Conservation (phyloP, 2,888 invertebrate species). For the Minunthozetes semirufus region DNA sequence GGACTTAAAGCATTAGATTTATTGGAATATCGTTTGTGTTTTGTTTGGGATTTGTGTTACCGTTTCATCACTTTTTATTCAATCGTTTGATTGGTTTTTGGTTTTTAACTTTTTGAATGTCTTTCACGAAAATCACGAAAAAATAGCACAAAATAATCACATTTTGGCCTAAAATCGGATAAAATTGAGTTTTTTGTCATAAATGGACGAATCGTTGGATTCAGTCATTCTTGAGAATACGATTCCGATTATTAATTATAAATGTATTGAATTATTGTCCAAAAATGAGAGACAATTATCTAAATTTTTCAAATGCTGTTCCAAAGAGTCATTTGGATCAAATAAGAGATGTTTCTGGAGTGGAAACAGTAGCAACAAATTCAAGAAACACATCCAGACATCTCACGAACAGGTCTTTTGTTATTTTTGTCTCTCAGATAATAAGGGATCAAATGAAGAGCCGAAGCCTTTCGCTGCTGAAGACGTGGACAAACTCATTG, state of each 20-base stretch:
- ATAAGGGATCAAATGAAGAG: neutral
- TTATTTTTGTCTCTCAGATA: neutral
- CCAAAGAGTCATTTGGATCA: neutral
- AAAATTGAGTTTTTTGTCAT: neutral
- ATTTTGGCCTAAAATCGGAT: neutral
- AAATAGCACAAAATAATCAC: neutral
- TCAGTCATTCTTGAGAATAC: neutral
- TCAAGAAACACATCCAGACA: neutral
- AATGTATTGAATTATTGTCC: neutral
- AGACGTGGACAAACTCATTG: neutral
- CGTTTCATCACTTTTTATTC: conserved; percentile 2
- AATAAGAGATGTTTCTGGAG: neutral
- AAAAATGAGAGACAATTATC: neutral
- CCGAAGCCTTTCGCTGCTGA: neutral
- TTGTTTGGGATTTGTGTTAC: neutral
- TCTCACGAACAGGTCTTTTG: neutral
- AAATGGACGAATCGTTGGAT: neutral
- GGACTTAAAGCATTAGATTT: too few species aligned
- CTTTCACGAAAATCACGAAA: neutral
- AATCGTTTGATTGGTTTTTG: neutral
- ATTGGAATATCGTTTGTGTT: too few species aligned
- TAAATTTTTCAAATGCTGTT: conserved; percentile 17
- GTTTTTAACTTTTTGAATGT: neutral
- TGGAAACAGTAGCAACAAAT: neutral
- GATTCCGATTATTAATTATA: neutral